phyloP scores from a whole-genome alignment of 2,888 invertebrate genomes.

The Torymus aiolomorphi region DNA sequence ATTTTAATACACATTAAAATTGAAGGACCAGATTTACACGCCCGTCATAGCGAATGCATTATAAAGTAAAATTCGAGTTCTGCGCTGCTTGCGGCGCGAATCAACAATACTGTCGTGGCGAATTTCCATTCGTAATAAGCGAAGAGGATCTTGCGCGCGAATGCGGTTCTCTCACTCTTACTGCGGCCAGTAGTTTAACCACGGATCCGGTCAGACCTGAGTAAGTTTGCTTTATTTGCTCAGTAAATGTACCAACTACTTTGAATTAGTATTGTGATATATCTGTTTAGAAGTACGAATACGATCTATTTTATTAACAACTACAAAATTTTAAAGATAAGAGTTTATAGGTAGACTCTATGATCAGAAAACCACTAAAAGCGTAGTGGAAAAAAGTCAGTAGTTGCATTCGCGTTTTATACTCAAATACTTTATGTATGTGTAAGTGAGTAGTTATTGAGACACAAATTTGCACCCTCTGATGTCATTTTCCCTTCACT shows the following conservation, averaged over 20 bases:
- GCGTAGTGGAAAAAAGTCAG: too few species aligned
- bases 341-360: too few species aligned
- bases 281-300: too few species aligned
- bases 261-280: too few species aligned
- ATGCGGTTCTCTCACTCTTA: constrained; percentile 9
- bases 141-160: neutral
- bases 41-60: neutral
- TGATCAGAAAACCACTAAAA: too few species aligned
- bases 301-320: too few species aligned
- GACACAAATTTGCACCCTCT: too few species aligned
- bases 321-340: too few species aligned
- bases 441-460: too few species aligned
- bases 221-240: neutral
- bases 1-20: constrained; percentile 11
- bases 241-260: neutral
- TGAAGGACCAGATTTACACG: constrained; percentile 11
- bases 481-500: too few species aligned
- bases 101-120: constrained; percentile 36
- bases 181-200: constrained; percentile 26
- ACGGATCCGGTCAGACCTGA: constrained; percentile 14
- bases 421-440: too few species aligned
- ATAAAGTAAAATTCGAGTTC: constrained; percentile 32
- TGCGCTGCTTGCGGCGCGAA: neutral
- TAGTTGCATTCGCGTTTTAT: too few species aligned
- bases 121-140: constrained; percentile 31